Base-by-base conservation (phyloP, 1,140 invertebrate genomes). In the Propsilocerus akamusi region DNA sequence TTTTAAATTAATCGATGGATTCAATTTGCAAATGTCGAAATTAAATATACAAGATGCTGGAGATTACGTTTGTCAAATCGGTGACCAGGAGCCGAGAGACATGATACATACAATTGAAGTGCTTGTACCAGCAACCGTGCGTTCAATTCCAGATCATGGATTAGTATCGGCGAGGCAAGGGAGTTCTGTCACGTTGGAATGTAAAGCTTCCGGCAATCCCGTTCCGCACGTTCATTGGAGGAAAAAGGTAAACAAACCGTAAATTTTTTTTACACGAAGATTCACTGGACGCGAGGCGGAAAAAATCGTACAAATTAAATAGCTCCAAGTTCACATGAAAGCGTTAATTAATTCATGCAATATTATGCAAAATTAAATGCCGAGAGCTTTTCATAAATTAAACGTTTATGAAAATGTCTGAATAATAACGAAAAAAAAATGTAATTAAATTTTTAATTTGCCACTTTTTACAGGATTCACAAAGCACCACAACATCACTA, bases 41-140 rank as follows among this genome's bases (percentile, higher is more conserved):
- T 71, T 75, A 8, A 41, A 20, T 7, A 41, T 5, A 57, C 17
- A 14, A 20, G 34, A 41, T 41, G 34, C 34, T 17, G 34, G 34
- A 3, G 73, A 74, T 58, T 75, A 74, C 57, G 71, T 74, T 7
- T 76, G 72, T 52, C 75, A 77, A 59, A 71, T 78, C 4, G 72
- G 73, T 0, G 73, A 75, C 49, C 63, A 68, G 0, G 68, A 71
- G 12, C 68, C 69, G 0, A 55, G 69, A 0, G 73, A 77, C 55
- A 72, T 75, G 52, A 60, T 66, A 0, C 76, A 78, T 55, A 75
- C 73, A 0, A 70, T 78, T 23, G 72, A 77, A 55, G 74, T 78
- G 12, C 60, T 77, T 23, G 72, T 74, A 12, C 72, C 72, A 12
- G 71, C 72, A 0, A 69, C 67, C 32, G 68, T 74, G 6, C 53